phyloP scores from a whole-genome alignment of 2,888 invertebrate species.

The Scrobipalpa costella region DNA sequence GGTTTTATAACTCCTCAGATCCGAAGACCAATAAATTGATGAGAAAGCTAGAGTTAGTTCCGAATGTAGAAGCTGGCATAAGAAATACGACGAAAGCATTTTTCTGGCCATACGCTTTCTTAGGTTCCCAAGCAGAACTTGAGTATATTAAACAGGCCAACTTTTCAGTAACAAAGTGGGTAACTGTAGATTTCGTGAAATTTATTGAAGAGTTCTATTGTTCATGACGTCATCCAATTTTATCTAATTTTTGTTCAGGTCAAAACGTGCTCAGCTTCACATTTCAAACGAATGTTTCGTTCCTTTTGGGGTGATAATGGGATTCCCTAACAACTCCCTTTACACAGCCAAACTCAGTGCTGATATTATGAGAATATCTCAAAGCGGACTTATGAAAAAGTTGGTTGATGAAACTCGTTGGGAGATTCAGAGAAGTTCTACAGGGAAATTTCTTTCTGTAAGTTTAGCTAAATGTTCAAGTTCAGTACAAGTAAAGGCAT shows the following conservation, averaged over 20 bases:
- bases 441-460: constrained; percentile 84
- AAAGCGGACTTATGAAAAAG: constrained; percentile 85
- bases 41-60: constrained; percentile 85
- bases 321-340: constrained; percentile 84
- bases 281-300: constrained; percentile 88
- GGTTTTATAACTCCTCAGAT: constrained; percentile 87
- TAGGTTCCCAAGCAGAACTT: constrained; percentile 86
- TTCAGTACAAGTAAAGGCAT: too few species aligned
- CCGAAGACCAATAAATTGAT: constrained; percentile 81
- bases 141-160: constrained; percentile 87
- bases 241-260: background rate
- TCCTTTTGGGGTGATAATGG: constrained; percentile 84
- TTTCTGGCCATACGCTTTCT: constrained; percentile 89
- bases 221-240: background rate
- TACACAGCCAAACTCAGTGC: constrained; percentile 83
- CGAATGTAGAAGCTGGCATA: constrained; percentile 84
- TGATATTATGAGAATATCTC: constrained; percentile 82
- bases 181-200: constrained; percentile 32
- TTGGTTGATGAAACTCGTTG: constrained; percentile 86
- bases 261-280: constrained; percentile 84
- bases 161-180: constrained; percentile 80
- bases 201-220: background rate
- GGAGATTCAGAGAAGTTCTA: constrained; percentile 83
- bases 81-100: constrained; percentile 87
- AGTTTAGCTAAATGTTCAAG: constrained; percentile 31